Evolutionary conservation across 2,888 invertebrate genomes (phyloP).

Genomic region (Sycophila texana): DNA sequence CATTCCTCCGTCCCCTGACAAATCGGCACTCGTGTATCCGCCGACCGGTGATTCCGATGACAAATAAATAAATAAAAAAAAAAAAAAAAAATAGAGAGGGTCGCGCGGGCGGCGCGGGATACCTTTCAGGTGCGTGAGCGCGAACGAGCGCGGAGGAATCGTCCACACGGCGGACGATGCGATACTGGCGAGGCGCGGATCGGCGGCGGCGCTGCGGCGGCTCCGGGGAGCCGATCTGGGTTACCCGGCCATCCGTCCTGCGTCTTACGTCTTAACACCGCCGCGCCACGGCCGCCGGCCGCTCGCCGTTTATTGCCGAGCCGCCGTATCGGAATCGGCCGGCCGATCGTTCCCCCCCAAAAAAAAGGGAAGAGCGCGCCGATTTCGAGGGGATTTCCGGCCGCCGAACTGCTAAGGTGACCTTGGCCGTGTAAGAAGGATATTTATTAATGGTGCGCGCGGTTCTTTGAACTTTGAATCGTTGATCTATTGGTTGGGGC

Average conservation of each 20-base stretch:
- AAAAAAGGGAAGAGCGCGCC: neutral
- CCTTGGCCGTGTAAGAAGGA: neutral
- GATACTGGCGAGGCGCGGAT: slow-evolving; percentile 71
- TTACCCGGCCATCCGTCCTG: slow-evolving; percentile 75
- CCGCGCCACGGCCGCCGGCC: slow-evolving; percentile 58
- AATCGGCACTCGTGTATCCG: neutral
- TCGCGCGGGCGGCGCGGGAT: slow-evolving; percentile 8
- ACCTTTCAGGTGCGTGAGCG: slow-evolving; percentile 27
- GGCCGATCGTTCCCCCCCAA: slow-evolving; percentile 3
- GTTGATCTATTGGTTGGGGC: no score
- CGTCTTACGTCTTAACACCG: slow-evolving; percentile 62
- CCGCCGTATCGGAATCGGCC: slow-evolving; percentile 32
- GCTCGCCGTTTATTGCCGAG: slow-evolving; percentile 63
- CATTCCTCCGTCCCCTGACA: slow-evolving; percentile 14
- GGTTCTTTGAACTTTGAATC: no score
- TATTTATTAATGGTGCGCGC: no score
- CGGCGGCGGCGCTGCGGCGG: slow-evolving; percentile 57
- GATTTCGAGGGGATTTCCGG: neutral
- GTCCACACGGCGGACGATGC: slow-evolving; percentile 70
- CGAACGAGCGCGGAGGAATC: slow-evolving; percentile 61
- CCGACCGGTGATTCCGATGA: neutral
- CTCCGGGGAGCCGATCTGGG: slow-evolving; percentile 70
- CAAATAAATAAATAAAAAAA: neutral
- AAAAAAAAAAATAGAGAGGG: slow-evolving; percentile 10
- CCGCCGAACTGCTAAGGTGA: neutral